Conservation (phyloP, 2,797 vertebrate genomes). For the Ctenopoma kingsleyae region DNA sequence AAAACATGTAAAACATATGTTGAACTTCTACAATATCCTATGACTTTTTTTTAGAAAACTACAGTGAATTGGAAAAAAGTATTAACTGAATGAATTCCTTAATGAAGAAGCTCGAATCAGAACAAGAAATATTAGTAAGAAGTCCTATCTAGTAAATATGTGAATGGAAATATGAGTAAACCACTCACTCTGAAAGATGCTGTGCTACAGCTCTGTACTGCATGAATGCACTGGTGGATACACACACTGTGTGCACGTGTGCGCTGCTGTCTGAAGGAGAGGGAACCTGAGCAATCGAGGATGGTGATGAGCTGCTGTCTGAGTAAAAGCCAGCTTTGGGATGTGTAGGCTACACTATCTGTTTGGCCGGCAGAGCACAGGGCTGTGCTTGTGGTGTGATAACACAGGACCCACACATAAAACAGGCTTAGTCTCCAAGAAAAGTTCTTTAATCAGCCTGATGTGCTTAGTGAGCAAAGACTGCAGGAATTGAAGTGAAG, state of each 20-base stretch:
- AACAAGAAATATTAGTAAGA: background rate
- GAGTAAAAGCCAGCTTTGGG: slow-evolving; percentile 51
- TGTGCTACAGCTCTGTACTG: slow-evolving; percentile 11
- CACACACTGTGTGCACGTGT: slow-evolving; percentile 5
- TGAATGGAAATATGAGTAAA: background rate
- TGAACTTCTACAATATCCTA: background rate
- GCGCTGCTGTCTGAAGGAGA: slow-evolving; percentile 17
- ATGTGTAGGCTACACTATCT: slow-evolving; percentile 60
- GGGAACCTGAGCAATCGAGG: slow-evolving; percentile 34
- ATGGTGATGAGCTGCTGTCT: slow-evolving; percentile 59
- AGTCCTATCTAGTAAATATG: background rate
- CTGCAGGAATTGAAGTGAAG: slow-evolving; percentile 77
- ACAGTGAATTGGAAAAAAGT: background rate
- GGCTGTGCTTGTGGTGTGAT: slow-evolving; percentile 66
- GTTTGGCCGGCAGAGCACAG: slow-evolving; percentile 59
- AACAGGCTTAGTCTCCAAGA: slow-evolving; percentile 73
- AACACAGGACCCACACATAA: slow-evolving; percentile 64
- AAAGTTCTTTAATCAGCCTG: slow-evolving; percentile 80
- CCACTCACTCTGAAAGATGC: background rate
- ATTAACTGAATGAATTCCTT: too few species aligned
- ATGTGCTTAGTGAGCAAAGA: slow-evolving; percentile 79
- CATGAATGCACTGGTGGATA: slow-evolving; percentile 6
- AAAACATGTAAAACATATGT: background rate
- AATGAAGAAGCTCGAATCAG: too few species aligned
- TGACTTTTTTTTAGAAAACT: background rate